Evolutionary conservation across 2,888 invertebrate species (phyloP), one percentile per base, ranked within the genome.

Genomic region (Peribatodes rhomboidaria): DNA sequence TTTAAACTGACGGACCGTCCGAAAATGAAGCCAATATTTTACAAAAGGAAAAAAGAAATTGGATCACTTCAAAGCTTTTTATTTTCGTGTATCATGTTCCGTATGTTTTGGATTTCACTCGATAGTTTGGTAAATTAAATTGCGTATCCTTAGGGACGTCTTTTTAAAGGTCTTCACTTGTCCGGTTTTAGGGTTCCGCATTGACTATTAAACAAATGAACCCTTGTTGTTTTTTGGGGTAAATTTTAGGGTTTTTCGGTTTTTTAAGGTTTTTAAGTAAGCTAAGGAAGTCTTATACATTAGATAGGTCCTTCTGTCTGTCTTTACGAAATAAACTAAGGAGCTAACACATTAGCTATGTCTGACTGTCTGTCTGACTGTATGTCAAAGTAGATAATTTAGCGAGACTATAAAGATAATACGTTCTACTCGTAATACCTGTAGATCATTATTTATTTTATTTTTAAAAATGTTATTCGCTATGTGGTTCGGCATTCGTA

Each of bases 91-190:
- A 80, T 80, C 78, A 72, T 82, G 84, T 86, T 85, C 91, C 87
- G 88, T 90, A 90, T 91, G 90, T 88, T 91, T 88, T 81, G 85
- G 88, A 91, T 92, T 92, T 88, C 89, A 84, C 86, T 87, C 88
- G 87, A 88, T 87, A 80, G 89, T 86, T 80, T 58, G 76, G 81
- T 78, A 90, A 92, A 92, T 92, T 90, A 90, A 92, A 92, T 92
- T 91, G 87, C 74, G 77, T 79, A 83, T 80, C 85, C 89, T 81
- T 69, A 69, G 70, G 79, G 80, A 72, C 73, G 73, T 72, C 79
- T 75, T 82, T 92, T 91, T 91, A 89, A 90, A 91, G 90, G 92
- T 87, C 86, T 90, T 88, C 89, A 73, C 81, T 74, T 84, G 89
- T 89, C 87, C 89, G 73, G 65, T 71, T 71, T 74, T 74, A 53